Evolutionary conservation across 1,140 invertebrate genomes (phyloP).

Genomic region (Arion vulgaris): DNA sequence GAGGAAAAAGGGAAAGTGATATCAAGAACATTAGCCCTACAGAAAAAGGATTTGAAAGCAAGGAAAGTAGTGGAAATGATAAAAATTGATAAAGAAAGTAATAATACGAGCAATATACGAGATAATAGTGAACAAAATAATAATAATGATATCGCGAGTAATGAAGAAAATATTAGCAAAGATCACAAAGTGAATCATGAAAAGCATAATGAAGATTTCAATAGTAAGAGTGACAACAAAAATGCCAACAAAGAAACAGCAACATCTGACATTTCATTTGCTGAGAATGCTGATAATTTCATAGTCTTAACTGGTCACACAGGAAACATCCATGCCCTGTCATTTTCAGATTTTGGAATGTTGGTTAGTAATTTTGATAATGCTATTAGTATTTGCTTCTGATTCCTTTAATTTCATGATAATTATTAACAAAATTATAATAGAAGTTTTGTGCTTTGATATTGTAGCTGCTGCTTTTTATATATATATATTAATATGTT

Average conservation of each 20-base stretch:
- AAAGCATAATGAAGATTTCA: not conserved
- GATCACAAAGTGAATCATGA: not conserved
- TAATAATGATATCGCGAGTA: not conserved
- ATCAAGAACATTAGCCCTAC: not conserved
- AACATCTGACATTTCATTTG: not conserved
- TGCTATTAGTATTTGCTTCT: not conserved
- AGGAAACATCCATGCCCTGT: slow-evolving; percentile 68
- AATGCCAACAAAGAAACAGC: not conserved
- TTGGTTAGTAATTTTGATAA: slow-evolving; percentile 55
- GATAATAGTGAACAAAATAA: not conserved
- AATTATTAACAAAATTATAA: too few species aligned
- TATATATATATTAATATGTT: too few species aligned
- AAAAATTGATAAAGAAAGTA: not conserved
- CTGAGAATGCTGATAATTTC: not conserved
- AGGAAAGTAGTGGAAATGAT: too few species aligned
- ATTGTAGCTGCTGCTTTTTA: too few species aligned
- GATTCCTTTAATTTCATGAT: not conserved
- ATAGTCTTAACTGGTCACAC: slow-evolving; percentile 61
- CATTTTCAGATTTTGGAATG: slow-evolving; percentile 69
- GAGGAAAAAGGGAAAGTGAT: too few species aligned
- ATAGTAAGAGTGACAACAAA: not conserved
- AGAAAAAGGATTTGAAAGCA: too few species aligned
- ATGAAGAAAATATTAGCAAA: not conserved
- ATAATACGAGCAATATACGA: not conserved
- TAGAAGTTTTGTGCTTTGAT: too few species aligned